A percentile compares a stretch with the other conserved stretches of the same genome.
Conservation (phyloP, 2,888 invertebrate genomes). For the Cheiracanthium punctorium region DNA sequence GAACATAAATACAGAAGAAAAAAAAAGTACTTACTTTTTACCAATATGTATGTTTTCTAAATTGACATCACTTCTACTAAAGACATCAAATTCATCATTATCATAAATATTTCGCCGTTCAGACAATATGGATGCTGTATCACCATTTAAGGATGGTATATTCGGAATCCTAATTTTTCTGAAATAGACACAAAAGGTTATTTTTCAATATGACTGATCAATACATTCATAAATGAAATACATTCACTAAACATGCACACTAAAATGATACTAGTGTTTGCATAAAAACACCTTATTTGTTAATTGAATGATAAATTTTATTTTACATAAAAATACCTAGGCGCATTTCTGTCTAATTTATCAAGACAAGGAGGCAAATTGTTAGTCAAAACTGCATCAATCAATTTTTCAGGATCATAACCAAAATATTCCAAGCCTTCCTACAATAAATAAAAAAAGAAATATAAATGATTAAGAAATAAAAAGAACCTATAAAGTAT, state of each 20-base stretch:
- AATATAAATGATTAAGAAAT: too few species aligned
- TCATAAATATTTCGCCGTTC: conserved; percentile 84
- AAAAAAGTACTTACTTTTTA: conserved; percentile 77
- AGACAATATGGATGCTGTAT: conserved; percentile 43
- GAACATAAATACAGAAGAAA: too few species aligned
- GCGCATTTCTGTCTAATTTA: conserved; percentile 74
- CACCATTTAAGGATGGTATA: background rate
- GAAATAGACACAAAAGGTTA: too few species aligned
- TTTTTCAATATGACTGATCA: too few species aligned
- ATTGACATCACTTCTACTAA: conserved; percentile 81
- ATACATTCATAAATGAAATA: too few species aligned
- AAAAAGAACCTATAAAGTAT: background rate
- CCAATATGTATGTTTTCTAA: conserved; percentile 78
- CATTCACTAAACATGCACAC: too few species aligned
- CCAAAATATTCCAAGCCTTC: conserved; percentile 86
- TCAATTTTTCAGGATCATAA: conserved; percentile 84
- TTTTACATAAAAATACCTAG: too few species aligned
- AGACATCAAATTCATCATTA: conserved; percentile 86
- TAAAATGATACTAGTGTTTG: too few species aligned
- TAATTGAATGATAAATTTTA: too few species aligned
- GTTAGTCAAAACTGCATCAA: conserved; percentile 89
- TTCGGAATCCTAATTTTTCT: background rate
- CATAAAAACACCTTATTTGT: too few species aligned
- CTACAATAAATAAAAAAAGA: conserved; percentile 78
- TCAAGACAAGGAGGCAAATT: conserved; percentile 79